Evolutionary conservation across 1,140 invertebrate species (phyloP), one percentile per base, ranked within the genome.

Genomic region (Triops longicaudatus): DNA sequence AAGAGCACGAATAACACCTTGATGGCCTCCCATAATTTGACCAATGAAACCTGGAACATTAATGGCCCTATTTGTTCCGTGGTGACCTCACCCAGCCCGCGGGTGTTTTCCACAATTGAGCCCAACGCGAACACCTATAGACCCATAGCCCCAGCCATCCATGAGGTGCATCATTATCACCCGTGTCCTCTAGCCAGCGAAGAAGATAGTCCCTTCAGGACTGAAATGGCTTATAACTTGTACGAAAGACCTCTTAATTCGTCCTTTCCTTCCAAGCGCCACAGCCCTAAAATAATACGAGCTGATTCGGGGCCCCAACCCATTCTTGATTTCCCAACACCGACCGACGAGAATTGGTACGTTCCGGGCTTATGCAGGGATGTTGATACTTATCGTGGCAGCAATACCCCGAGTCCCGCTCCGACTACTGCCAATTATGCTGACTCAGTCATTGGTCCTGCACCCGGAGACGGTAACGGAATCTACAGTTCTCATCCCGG

Each of bases 41-140:
- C 76, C 14, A 77, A 12, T 17, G 76, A 77, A 77, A 77, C 76
- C n/a, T 77, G 76, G 76, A 77, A 77, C 27, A 42, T 77, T 11
- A 72, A 73, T 28, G 76, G 76, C 27, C 73, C 76, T 27, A 77
- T 77, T 42, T 77, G 76, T 12, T 77, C 76, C 26, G 76, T 77
- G 9, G 76, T 43, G 10, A 73, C 76, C n/a, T 71, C 72, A 17
- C 31, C 50, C 26, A 27, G 9, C 44, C 14, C 74, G 26, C 22
- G 10, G 10, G 17, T 37, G 1, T 6, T 26, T 42, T 27, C 73
- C 7, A 22, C 73, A 28, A 4, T 37, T n/a, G 41, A 41, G 42
- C 31, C 41, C 6, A 37, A 73, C 14, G 0, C 43, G n/a, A 73
- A 43, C 41, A 22, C 37, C n/a, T 37, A 72, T n/a, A 37, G 37